Evolutionary conservation across 2,888 invertebrate genomes (phyloP).

Genomic region (Andrena haemorrhoa): DNA sequence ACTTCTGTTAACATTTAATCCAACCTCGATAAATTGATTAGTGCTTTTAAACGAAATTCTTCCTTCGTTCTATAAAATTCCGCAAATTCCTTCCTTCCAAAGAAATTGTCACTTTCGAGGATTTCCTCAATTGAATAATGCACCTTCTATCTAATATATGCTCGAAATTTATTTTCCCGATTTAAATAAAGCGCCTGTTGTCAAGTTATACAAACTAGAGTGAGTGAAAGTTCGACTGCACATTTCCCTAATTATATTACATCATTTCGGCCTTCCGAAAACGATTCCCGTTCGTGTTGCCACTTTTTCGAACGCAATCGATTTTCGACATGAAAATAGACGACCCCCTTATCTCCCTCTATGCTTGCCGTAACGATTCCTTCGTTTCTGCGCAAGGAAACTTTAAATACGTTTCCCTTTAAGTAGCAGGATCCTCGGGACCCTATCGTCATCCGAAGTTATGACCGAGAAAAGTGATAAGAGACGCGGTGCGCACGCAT

Average conservation of each 20-base stretch:
- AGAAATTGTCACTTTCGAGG: too few species aligned
- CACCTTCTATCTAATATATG: neutral
- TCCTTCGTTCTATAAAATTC: too few species aligned
- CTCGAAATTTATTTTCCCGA: neutral
- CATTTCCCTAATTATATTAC: neutral
- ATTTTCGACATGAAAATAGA: slow-evolving; percentile 7
- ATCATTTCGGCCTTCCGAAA: neutral
- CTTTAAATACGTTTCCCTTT: neutral
- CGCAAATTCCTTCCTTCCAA: too few species aligned
- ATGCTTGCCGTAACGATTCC: neutral
- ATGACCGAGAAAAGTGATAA: slow-evolving; percentile 10
- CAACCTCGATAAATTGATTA: too few species aligned
- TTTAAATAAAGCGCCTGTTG: neutral
- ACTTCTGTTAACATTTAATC: too few species aligned
- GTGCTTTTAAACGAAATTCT: too few species aligned
- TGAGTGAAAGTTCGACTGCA: neutral
- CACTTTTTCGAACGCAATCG: neutral
- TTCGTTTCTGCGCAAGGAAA: neutral
- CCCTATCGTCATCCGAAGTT: neutral
- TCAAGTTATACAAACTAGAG: neutral
- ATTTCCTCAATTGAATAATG: too few species aligned
- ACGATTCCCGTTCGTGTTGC: neutral
- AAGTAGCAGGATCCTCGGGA: neutral
- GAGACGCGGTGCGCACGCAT: neutral
- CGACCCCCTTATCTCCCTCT: neutral